Base-by-base conservation (phyloP, 2,797 vertebrate species). In the Karalla daura region DNA sequence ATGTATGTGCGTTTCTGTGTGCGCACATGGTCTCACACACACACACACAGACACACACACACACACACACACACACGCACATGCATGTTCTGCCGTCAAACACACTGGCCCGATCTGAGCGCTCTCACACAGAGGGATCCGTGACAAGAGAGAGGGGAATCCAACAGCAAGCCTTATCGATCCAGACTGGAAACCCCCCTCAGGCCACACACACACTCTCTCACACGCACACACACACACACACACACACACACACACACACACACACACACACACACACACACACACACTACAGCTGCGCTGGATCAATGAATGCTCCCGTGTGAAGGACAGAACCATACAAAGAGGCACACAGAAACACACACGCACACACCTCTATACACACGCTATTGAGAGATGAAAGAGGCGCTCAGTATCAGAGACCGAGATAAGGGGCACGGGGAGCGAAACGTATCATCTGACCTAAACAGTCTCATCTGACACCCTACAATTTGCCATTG, bases 151-250 rank as follows among this genome's bases (percentile, higher is more conserved):
- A 89, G 84, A 89, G 88, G 91, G 88, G 87, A 92, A 91, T 91
- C 91, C 89, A 86, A 89, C 89, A 91, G 87, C 88, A 89, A 87
- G 88, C 89, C 89, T 81, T 86, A 94, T 94, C 91, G 89, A 93
- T 93, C 89, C 80, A 81, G 86, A 91, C 88, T 92, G 86, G 89
- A 91, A 92, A 93, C 88, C 88, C 86, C 87, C 90, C 84, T 86
- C 66, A 71, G 85, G 86, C 86, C 70, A 86, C 87, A 87, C 81
- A 76, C 80, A 86, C 5, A n/a, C n/a, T n/a, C n/a, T n/a, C n/a
- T n/a, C n/a, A n/a, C 28, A 21, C 64, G 83, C 87, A 84, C 70
- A 86, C 87, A 87, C 81, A 62, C 49, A 35, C 49, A 32, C 28
- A 20, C 68, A 85, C 87, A 84, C 62, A 62, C 66, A 58, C 69